A percentile compares a stretch with the other conserved stretches of the same genome.
Evolutionary conservation across 2,113 vertebrate genomes (phyloP).

Genomic region (Prionailurus bengalensis): DNA sequence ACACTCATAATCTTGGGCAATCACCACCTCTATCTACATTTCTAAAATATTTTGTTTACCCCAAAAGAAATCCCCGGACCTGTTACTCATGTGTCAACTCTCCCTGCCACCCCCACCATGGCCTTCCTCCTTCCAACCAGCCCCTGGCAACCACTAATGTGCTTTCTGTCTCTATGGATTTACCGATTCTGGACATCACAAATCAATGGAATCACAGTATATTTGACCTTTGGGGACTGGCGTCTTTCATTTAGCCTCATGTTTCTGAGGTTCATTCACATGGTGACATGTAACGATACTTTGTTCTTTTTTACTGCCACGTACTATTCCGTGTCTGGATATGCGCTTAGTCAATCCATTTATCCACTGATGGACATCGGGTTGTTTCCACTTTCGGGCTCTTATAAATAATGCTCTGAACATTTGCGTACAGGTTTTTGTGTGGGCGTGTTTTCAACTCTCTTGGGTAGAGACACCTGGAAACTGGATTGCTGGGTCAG

Average conservation of each 20-base stretch:
- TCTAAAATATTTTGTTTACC: background rate
- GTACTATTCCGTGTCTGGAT: background rate
- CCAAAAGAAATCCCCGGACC: background rate
- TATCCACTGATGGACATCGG: accelerated
- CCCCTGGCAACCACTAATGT: background rate
- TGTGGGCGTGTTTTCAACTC: background rate
- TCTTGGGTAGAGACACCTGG: background rate
- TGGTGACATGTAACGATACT: accelerated
- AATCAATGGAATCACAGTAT: background rate
- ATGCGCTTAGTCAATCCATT: background rate
- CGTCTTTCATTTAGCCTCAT: background rate
- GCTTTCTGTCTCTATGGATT: background rate
- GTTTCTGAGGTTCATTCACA: background rate
- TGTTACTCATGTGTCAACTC: no score
- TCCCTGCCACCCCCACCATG: accelerated
- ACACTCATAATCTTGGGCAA: no score
- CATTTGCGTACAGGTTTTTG: background rate
- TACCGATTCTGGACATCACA: background rate
- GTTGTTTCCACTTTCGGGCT: background rate
- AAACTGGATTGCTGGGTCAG: background rate
- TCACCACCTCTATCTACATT: background rate
- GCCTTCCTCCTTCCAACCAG: background rate
- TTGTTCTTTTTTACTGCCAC: background rate
- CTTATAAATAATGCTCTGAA: background rate
- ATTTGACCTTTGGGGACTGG: background rate